Evolutionary conservation across 2,113 vertebrate genomes (phyloP).

Genomic region (Otus sunia): DNA sequence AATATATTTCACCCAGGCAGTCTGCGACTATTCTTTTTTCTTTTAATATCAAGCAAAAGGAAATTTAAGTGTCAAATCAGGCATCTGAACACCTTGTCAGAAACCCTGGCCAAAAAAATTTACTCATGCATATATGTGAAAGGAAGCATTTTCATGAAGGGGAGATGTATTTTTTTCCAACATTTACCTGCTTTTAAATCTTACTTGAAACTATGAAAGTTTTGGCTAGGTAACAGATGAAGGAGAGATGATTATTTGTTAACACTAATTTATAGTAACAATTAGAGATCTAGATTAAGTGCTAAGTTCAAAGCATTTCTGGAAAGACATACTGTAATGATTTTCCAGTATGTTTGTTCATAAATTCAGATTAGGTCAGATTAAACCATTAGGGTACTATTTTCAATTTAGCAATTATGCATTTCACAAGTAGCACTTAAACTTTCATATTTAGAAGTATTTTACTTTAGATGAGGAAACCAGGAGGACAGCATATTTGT

Average conservation of each 20-base stretch:
- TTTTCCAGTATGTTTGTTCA: background rate
- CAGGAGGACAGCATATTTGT: background rate
- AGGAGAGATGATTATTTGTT: background rate
- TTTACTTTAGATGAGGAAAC: background rate
- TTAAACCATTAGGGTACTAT: background rate
- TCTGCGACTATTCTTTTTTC: background rate
- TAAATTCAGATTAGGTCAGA: background rate
- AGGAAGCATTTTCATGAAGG: background rate
- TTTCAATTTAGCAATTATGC: background rate
- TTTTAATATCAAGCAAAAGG: background rate
- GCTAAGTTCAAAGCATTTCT: background rate
- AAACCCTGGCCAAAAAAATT: background rate
- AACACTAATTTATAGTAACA: background rate
- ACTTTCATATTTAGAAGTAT: background rate
- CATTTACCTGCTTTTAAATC: background rate
- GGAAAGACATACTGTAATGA: background rate
- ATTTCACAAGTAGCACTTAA: background rate
- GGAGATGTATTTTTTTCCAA: background rate
- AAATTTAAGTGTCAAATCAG: background rate
- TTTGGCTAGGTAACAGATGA: background rate
- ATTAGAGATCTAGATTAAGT: background rate
- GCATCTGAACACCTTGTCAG: background rate
- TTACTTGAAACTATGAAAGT: background rate
- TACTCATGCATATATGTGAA: background rate
- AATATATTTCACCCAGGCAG: background rate